Base-by-base conservation (phyloP, 2,113 vertebrate species). In the Microcebus jonahi region DNA sequence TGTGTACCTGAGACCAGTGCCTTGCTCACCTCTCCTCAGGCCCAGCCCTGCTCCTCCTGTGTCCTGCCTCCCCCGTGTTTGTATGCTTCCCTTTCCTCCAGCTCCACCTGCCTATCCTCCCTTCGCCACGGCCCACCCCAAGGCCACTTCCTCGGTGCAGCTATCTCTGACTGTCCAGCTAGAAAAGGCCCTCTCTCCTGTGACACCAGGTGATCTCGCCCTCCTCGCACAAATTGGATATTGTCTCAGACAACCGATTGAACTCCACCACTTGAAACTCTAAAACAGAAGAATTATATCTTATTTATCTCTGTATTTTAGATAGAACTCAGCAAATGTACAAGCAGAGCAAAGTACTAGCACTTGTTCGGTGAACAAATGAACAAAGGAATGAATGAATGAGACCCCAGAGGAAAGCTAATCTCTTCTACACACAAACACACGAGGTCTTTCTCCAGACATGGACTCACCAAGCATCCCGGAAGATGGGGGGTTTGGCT, bases 401-500 rank as follows among this genome's bases (percentile, higher is more conserved):
- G 42, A 91, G 55, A 67, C 11, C 29, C 18, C 73, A 86, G 80
- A 53, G 88, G 88, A 90, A 65, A 70, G 8, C n/a, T 55, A 27
- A 50, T 53, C 80, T 84, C 42, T 48, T 57, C 81, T 75, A 59
- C 75, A 94, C 91, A 84, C 65, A 90, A 90, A 65, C 2, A 8
- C 0, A 0, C 5, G 10, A 45, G 48, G 12, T 84, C 27, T 29
- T 63, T 55, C 39, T 42, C 34, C 75, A 76, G 36, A 89, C 6
- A 8, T 0, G 0, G 59, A 96, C 98, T 98, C 96, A 99, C 99
- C 99, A 1, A 99, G 98, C 98, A 99, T 98, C 85, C 99, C 99
- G 34, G 99, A 99, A 8, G 99, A 99, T 0, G 99, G 99, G 20
- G 99, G 99, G 76, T 99, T 99, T 88, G 98, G 99, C 77, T 99